Percentiles rank a stretch among this genome's conserved stretches.
These are phyloP conservation scores for Amphiprion clarkii DNA, from an alignment of 2,797 vertebrate species.

Conservation along the genomic window DNA sequence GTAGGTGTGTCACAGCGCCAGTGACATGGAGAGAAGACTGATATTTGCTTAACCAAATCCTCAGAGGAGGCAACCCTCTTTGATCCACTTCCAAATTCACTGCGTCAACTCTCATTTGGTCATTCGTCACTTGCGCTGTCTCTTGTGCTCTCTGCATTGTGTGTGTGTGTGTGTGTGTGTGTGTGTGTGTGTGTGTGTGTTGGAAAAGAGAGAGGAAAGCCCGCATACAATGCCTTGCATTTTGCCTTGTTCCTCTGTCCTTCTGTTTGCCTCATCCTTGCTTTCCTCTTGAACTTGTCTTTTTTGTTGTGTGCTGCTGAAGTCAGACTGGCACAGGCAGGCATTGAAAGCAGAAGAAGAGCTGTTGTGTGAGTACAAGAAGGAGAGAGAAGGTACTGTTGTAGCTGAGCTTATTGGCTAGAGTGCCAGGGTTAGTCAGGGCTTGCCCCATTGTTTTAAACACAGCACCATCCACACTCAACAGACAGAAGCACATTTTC, in stretches of 20 bases:
- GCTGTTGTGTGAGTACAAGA: background rate
- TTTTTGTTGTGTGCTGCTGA: constrained; percentile 60
- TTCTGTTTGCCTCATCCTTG: constrained; percentile 43
- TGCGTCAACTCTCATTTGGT: constrained; percentile 66
- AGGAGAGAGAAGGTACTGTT: constrained; percentile 28
- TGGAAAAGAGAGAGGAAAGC: constrained; percentile 49
- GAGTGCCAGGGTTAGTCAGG: constrained; percentile 48
- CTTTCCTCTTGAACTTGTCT: constrained; percentile 54
- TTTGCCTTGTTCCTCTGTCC: constrained; percentile 42
- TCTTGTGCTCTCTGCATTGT: constrained; percentile 3
- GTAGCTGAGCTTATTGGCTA: constrained; percentile 44
- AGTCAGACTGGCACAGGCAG: constrained; percentile 68
- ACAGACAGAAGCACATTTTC: constrained; percentile 17
- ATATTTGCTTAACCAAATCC: constrained; percentile 82
- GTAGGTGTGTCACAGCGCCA: constrained; percentile 66
- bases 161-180: background rate
- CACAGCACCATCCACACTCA: constrained; percentile 27
- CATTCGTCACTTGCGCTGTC: constrained; percentile 60
- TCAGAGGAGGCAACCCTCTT: constrained; percentile 65
- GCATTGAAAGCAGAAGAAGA: constrained; percentile 45
- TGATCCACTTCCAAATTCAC: constrained; percentile 78
- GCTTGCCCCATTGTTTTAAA: constrained; percentile 62
- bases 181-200: constrained; percentile 4
- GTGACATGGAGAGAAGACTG: constrained; percentile 59
- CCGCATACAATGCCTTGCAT: constrained; percentile 53